Evolutionary conservation across 2,113 vertebrate genomes (phyloP), one percentile per base, ranked within the genome.

Genomic region (Eptatretus burgeri): DNA sequence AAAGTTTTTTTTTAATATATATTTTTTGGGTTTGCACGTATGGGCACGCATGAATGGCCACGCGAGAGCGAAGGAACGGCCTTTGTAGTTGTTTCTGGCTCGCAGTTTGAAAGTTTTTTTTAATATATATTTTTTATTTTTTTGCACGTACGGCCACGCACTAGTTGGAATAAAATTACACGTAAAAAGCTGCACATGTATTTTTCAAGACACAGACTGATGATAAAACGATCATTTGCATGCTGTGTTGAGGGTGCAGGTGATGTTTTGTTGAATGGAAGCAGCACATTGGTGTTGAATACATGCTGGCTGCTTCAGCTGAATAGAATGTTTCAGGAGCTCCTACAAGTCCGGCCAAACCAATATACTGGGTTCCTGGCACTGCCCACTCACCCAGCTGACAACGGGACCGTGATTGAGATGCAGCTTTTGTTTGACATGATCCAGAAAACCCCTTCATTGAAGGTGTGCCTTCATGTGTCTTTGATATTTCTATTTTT

Each of bases 191-290:
- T n/a, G n/a, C n/a, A 41, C 27, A 41, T 41, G 27, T 41, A 41
- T 41, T 41, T 41, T 41, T 41, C 27, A 41, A 41, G 7, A 41
- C 27, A 3, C 7, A 41, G 27, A 41, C 27, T 41, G 27, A 41
- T 41, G 27, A 41, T 41, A 41, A 41, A 41, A 41, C 27, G 3
- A 41, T 41, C 12, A 60, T 13, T 17, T 60, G n/a, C 56, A 20
- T 60, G 56, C 56, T 20, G 56, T n/a, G n/a, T 60, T n/a, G 56
- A 60, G n/a, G 56, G 20, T 60, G 20, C 56, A 60, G 56, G 56
- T 60, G 56, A 60, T 60, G n/a, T 20, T n/a, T n/a, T 60, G 56
- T 20, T 60, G 11, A 60, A 60, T 13, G 56, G 56, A 60, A n/a
- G 20, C 56, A 13, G 56, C n/a, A n/a, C n/a, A 20, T 20, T 60